phyloP scores from a whole-genome alignment of 2,797 vertebrate species.

The Pseudopleuronectes americanus region DNA sequence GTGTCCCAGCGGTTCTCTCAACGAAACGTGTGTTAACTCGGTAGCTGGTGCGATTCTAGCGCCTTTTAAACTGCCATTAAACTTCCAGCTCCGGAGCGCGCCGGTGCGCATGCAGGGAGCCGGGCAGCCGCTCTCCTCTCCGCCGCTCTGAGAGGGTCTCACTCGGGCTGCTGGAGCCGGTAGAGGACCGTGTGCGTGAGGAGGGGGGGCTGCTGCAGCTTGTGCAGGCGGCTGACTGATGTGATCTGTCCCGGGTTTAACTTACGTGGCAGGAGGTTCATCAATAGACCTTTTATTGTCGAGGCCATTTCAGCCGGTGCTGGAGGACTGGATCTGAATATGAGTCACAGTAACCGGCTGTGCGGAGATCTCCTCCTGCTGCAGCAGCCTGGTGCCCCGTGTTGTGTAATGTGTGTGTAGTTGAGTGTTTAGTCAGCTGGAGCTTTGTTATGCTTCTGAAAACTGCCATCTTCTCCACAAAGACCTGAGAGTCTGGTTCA shows the following conservation, averaged over 20 bases:
- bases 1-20: background rate
- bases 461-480: conserved; percentile 2
- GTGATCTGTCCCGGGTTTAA: conserved; percentile 47
- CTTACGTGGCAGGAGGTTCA: conserved; percentile 66
- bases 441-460: background rate
- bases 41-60: background rate
- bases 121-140: conserved; percentile 15
- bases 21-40: background rate
- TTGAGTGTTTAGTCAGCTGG: conserved; percentile 50
- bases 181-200: background rate
- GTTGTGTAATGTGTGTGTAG: conserved; percentile 59
- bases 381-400: conserved; percentile 40
- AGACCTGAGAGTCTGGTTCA: background rate
- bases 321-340: conserved; percentile 18
- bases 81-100: conserved; percentile 48
- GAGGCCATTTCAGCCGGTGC: conserved; percentile 21
- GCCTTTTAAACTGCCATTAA: conserved; percentile 27
- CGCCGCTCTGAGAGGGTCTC: background rate
- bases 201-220: conserved; percentile 18
- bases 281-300: conserved; percentile 52
- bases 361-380: conserved; percentile 25
- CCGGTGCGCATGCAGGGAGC: conserved; percentile 31
- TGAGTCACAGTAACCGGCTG: conserved; percentile 19
- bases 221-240: conserved; percentile 11
- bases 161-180: background rate